Evolutionary conservation across 2,113 vertebrate genomes (phyloP).

Genomic region (Struthio camelus): DNA sequence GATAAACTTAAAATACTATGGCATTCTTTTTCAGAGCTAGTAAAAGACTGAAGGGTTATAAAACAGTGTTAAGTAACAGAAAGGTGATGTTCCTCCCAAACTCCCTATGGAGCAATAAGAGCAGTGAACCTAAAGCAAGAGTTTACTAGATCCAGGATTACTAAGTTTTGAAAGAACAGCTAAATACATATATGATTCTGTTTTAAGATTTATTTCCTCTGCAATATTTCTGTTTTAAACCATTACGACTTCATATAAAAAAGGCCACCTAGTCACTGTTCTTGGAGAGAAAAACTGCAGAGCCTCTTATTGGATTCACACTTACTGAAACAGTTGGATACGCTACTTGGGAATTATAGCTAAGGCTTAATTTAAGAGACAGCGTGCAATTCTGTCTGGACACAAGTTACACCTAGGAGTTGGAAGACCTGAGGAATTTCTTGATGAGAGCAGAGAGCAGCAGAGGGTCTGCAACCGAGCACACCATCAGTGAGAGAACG

Average conservation of each 20-base stretch:
- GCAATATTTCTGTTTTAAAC: not conserved
- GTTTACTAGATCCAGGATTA: not conserved
- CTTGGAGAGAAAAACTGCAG: not conserved
- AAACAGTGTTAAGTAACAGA: not conserved
- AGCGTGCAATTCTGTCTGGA: not conserved
- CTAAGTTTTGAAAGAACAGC: not conserved
- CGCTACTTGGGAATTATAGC: not conserved
- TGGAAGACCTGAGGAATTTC: not conserved
- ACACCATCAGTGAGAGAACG: not conserved
- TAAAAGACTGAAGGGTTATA: not conserved
- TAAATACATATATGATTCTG: not conserved
- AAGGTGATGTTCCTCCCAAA: not conserved
- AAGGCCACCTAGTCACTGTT: not conserved
- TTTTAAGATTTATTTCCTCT: not conserved
- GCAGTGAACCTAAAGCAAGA: not conserved
- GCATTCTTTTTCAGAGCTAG: not conserved
- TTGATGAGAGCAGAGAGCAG: not conserved
- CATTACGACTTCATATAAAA: not conserved
- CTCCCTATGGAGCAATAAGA: not conserved
- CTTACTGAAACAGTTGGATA: not conserved
- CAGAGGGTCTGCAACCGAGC: not conserved
- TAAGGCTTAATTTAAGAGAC: not conserved
- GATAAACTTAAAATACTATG: not conserved
- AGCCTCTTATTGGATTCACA: not conserved
- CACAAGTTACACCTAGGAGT: not conserved